Base-by-base conservation (phyloP, 2,888 invertebrate genomes). In the Hydroisotoma schaefferi region DNA sequence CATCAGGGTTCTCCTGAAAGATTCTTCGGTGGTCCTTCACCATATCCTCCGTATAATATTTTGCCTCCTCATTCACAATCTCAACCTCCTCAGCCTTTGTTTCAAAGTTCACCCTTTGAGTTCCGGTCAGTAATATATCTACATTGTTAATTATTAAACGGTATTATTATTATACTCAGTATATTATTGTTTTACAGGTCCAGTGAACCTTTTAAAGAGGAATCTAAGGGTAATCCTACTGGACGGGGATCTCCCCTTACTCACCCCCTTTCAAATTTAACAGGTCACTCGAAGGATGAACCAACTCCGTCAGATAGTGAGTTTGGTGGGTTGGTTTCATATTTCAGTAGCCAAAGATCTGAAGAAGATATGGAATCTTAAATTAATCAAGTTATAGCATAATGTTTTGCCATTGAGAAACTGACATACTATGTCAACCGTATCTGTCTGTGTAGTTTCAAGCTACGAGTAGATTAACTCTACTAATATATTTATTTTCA, bases 271-370 rank as follows among this genome's bases (percentile, higher is more conserved):
- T 57, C 66, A 12, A 62, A 62, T 52, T 56, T 57, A 15, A 40
- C 61, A 29, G 28, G 61, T 2, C 43, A 62, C 23, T 25, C 62
- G 15, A 67, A 71, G 64, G 73, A 70, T 61, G 73, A 73, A 47
- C 81, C 80, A 12, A 28, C 38, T 27, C 40, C 15, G 15, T 52
- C 59, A 15, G 73, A 71, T 33, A 85, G 90, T 51, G 91, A 90
- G 75, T 92, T 92, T 77, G 91, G 91, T 38, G 92, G 92, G 3
- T 82, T 93, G 73, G 92, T 92, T 61, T 91, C 90, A 76, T 93
- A 93, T 79, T 92, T 92, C 78, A 91, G 91, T 72, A 90, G 90
- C 75, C 92, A 92, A 78, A 84, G 84, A 72, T 62, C 63, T 12
- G 88, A 91, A 76, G 91, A 91, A 76, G 90, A 91, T 78, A 83